Base-by-base conservation (phyloP, 2,888 invertebrate species). In the Lacanobia wlatinum region DNA sequence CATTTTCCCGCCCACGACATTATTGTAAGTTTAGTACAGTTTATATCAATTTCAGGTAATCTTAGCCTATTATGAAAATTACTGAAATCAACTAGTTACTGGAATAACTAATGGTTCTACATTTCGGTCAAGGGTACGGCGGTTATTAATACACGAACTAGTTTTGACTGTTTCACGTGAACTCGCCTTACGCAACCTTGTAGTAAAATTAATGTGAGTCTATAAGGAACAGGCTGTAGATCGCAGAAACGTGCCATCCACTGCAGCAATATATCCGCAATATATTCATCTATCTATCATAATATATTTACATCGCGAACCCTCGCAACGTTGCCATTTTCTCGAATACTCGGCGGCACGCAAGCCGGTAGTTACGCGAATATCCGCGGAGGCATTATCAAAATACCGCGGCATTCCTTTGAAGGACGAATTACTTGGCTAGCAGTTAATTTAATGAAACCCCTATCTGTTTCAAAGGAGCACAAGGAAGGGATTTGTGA, bases 361-460 rank as follows among this genome's bases (percentile, higher is more conserved):
- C 84, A 74, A 82, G 64, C 60, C 21, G 16, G 46, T 76, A 71
- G 69, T 83, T 83, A 84, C 82, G 75, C 82, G 77, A 82, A 82
- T 81, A 74, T 61, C 73, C 14, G 10, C 63, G 67, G 73, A 70
- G 52, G 62, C 68, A 73, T 76, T 71, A 59, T 75, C 78, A 73
- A 84, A 73, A 82, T 82, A 68, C 76, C 73, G 64, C 64, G 43
- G 73, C 60, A 60, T 80, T 80, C 70, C 70, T 53, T 61, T 63
- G 70, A 76, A 74, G 68, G 74, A 66, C 74, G 73, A 70, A 76
- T 72, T 78, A 78, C 75, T 72, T 60, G 38, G 58, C 62, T 62
- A 62, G 28, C 67, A 78, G 75, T 69, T 82, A 73, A 75, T 82
- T 69, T 82, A 62, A 73, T 79, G 60, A 64, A 76, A 76, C 65